These are phyloP conservation scores for Cremastinae sp. DNA, from an alignment of 2,888 invertebrate species.

Conservation along the genomic window DNA sequence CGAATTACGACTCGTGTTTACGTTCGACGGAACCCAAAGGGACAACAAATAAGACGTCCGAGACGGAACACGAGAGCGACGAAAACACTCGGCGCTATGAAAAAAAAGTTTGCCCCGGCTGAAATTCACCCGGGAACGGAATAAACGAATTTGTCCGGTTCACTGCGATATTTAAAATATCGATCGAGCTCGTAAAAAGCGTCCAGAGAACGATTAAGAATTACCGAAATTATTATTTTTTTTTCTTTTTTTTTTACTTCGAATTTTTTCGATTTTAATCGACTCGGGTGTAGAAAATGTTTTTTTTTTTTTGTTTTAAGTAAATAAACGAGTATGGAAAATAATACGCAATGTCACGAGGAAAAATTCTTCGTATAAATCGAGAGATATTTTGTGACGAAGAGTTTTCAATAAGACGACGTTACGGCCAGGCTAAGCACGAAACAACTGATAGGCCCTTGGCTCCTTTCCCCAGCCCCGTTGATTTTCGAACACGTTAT, in stretches of 20 bases:
- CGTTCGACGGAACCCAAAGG: slow-evolving; percentile 25
- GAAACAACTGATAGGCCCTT: slow-evolving; percentile 43
- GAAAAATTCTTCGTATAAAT: slow-evolving; percentile 6
- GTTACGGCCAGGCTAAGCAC: slow-evolving; percentile 45
- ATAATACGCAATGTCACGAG: slow-evolving; percentile 19
- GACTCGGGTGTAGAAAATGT: slow-evolving; percentile 12
- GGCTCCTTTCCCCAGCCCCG: slow-evolving; percentile 17
- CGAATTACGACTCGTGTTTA: slow-evolving; percentile 43
- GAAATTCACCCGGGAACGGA: slow-evolving; percentile 7
- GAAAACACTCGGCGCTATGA: slow-evolving; percentile 7
- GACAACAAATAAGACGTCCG: slow-evolving; percentile 15
- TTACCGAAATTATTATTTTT: background rate
- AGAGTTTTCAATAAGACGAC: slow-evolving; percentile 40
- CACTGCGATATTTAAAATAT: slow-evolving; percentile 22
- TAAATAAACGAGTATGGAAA: background rate
- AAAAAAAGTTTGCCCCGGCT: slow-evolving; percentile 8
- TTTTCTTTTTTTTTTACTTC: too few relatives aligned
- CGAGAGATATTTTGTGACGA: too few relatives aligned
- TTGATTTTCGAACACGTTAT: slow-evolving; percentile 49
- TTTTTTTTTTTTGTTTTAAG: background rate
- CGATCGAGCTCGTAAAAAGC: slow-evolving; percentile 29
- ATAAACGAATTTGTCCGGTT: slow-evolving; percentile 10
- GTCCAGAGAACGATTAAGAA: slow-evolving; percentile 7
- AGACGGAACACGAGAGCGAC: background rate
- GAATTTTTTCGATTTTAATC: background rate